Evolutionary conservation across 2,888 invertebrate species (phyloP).

Genomic region (Gasteruption jaculator): DNA sequence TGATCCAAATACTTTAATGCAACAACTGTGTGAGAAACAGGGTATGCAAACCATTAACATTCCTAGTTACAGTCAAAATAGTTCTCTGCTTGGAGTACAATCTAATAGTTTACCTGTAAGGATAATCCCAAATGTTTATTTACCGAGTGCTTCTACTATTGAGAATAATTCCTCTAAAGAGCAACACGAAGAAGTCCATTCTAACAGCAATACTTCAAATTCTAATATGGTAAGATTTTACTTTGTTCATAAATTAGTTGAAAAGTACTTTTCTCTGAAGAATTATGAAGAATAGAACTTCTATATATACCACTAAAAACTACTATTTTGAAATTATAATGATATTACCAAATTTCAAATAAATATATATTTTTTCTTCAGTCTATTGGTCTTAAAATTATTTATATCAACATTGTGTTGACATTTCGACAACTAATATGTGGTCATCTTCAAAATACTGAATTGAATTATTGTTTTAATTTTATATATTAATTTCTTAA

Average conservation of each 20-base stretch:
- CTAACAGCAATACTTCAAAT: constrained; percentile 28
- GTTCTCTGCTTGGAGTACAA: constrained; percentile 37
- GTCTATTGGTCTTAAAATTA: too few species aligned
- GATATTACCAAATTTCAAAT: too few species aligned
- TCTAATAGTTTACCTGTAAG: constrained; percentile 39
- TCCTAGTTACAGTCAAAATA: constrained; percentile 46
- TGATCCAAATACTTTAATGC: constrained; percentile 42
- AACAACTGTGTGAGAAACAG: constrained; percentile 43
- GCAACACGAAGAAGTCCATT: constrained; percentile 27
- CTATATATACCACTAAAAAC: neutral
- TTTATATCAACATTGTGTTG: too few species aligned
- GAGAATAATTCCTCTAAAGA: constrained; percentile 28
- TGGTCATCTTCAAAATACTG: too few species aligned
- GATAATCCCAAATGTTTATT: constrained; percentile 42
- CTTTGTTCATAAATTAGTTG: neutral
- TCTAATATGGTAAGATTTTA: constrained; percentile 26
- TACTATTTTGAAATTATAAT: too few species aligned
- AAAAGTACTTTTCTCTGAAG: neutral
- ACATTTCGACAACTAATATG: too few species aligned
- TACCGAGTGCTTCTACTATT: constrained; percentile 34
- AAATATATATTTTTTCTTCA: too few species aligned
- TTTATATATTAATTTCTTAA: too few species aligned
- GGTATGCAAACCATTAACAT: constrained; percentile 45
- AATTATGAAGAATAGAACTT: neutral
- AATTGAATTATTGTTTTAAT: too few species aligned